These are phyloP conservation scores for Selene dorsalis DNA, from an alignment of 2,797 vertebrate genomes.

Conservation along the genomic window DNA sequence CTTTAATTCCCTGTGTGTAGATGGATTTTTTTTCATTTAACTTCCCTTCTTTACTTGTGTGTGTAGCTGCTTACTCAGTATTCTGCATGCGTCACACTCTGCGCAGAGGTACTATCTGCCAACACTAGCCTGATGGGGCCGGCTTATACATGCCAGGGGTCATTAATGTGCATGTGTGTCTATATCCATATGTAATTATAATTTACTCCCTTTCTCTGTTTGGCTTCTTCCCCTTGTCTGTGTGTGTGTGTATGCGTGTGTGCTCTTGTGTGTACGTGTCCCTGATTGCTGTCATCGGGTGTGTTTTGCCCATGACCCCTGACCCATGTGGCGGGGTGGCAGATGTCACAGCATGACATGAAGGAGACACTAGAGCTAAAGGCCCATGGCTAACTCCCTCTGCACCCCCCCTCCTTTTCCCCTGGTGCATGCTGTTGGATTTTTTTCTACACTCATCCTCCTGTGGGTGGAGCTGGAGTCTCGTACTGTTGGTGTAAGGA, in stretches of 20 bases:
- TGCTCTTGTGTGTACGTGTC: slow-evolving; percentile 36
- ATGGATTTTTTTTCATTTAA: neutral
- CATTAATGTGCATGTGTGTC: slow-evolving; percentile 31
- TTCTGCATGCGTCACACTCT: slow-evolving; percentile 41
- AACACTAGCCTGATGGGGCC: slow-evolving; percentile 18
- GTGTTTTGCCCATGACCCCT: slow-evolving; percentile 64
- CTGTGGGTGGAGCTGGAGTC: slow-evolving; percentile 53
- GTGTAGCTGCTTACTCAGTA: slow-evolving; percentile 46
- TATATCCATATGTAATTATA: slow-evolving; percentile 30
- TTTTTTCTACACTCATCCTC: slow-evolving; percentile 33
- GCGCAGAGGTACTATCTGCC: slow-evolving; percentile 29
- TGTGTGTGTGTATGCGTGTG: slow-evolving; percentile 5
- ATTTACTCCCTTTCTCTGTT: slow-evolving; percentile 1
- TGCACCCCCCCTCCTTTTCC: neutral
- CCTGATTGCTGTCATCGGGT: slow-evolving; percentile 50
- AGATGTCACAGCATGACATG: slow-evolving; percentile 68
- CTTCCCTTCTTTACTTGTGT: neutral
- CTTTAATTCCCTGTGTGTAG: slow-evolving; percentile 18
- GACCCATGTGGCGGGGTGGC: slow-evolving; percentile 61
- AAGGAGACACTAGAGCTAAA: slow-evolving; percentile 48
- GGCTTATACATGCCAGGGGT: slow-evolving; percentile 16
- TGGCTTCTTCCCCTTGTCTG: neutral
- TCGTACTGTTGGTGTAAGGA: slow-evolving; percentile 12
- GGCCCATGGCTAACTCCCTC: slow-evolving; percentile 21
- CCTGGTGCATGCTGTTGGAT: slow-evolving; percentile 6